Conservation (phyloP, 2,888 invertebrate genomes). For the Leuctra nigra region DNA sequence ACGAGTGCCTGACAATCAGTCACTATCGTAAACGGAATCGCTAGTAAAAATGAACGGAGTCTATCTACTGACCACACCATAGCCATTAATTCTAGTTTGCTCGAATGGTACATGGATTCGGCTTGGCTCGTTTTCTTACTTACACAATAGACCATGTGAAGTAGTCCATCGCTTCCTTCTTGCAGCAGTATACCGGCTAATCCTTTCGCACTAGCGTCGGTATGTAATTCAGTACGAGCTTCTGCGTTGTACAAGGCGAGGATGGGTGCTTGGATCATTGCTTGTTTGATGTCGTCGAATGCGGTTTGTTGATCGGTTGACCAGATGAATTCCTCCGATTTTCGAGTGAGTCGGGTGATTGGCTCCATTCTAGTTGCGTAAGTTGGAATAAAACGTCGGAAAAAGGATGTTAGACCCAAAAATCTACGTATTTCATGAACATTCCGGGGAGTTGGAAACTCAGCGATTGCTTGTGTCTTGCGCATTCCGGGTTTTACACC, state of each 20-base stretch:
- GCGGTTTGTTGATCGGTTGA: not conserved
- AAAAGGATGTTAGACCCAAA: not conserved
- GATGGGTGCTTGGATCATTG: not conserved
- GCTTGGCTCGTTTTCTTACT: no score
- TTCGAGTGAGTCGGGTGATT: not conserved
- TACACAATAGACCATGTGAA: constrained; percentile 22
- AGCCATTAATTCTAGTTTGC: constrained; percentile 15
- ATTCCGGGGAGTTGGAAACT: not conserved
- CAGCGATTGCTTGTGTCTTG: not conserved
- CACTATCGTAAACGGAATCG: not conserved
- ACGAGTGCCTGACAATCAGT: not conserved
- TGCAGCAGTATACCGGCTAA: constrained; percentile 29
- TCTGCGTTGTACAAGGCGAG: constrained; percentile 8
- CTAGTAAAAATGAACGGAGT: not conserved
- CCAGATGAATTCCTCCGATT: not conserved
- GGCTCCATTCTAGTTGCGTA: not conserved
- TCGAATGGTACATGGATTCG: constrained; percentile 13
- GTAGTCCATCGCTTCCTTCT: constrained; percentile 12
- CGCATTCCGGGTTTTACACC: not conserved
- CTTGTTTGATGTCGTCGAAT: not conserved
- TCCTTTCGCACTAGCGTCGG: constrained; percentile 27
- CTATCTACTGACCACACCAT: not conserved
- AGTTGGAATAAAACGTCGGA: not conserved
- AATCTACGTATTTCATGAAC: not conserved
- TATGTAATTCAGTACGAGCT: constrained; percentile 27